Conservation (phyloP, 2,113 vertebrate species). For the Nanorana parkeri region DNA sequence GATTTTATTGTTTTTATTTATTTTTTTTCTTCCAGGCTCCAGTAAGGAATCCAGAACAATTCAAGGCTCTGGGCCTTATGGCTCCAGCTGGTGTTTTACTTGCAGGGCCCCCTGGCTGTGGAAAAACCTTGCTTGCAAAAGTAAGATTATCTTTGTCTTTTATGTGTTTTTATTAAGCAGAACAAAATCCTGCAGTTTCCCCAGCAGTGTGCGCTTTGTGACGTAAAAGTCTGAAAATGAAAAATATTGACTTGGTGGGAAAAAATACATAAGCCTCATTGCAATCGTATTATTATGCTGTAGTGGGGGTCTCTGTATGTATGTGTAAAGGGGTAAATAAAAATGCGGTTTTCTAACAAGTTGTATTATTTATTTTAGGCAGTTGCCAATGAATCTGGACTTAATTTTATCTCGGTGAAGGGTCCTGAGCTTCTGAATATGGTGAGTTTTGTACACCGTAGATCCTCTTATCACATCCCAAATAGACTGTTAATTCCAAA, state of each 20-base stretch:
- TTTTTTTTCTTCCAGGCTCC: conserved; percentile 80
- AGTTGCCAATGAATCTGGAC: conserved; percentile 94
- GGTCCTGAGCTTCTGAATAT: conserved; percentile 97
- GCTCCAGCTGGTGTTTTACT: conserved; percentile 91
- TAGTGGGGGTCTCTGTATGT: no score
- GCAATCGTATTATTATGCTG: no score
- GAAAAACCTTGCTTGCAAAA: conserved; percentile 94
- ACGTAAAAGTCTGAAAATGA: no score
- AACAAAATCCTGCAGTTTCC: neutral
- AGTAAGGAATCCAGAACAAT: conserved; percentile 86
- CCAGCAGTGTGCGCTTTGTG: no score
- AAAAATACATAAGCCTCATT: no score
- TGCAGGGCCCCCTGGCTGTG: conserved; percentile 95
- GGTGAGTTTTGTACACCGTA: conserved; percentile 75
- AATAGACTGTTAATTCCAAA: no score
- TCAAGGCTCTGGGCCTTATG: conserved; percentile 85
- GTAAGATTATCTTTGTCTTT: conserved; percentile 65
- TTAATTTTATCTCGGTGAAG: conserved; percentile 98
- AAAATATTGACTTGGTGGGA: no score
- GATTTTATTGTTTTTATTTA: neutral
- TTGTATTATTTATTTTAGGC: conserved; percentile 73
- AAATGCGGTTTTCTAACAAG: neutral
- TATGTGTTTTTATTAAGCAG: neutral
- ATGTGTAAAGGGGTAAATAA: neutral
- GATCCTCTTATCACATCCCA: neutral